Percentiles rank a stretch among this genome's conserved stretches.
Evolutionary conservation across 2,113 vertebrate species (phyloP).

Genomic region (Ceyx margarethae): DNA sequence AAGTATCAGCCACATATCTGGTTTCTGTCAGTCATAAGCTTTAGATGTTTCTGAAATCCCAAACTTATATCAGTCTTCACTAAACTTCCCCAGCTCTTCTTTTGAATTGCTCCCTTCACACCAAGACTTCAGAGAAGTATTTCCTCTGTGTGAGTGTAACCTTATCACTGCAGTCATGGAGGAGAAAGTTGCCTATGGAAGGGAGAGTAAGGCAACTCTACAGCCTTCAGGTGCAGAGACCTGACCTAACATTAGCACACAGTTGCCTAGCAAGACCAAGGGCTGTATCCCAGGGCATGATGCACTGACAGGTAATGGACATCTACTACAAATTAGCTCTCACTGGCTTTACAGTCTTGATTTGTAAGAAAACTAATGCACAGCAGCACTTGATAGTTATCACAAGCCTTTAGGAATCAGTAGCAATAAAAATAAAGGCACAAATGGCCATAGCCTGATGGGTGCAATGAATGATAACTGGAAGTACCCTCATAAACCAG

Average conservation of each 20-base stretch:
- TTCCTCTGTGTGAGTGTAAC: neutral
- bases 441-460: neutral
- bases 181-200: neutral
- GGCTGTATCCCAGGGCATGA: accelerated
- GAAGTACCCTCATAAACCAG: neutral
- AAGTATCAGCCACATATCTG: neutral
- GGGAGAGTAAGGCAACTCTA: accelerated
- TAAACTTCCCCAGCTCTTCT: neutral
- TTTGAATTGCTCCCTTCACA: neutral
- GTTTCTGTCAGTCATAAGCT: neutral
- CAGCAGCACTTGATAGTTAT: neutral
- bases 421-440: conserved; percentile 5
- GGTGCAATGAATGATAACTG: neutral
- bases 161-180: neutral
- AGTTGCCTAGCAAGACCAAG: neutral
- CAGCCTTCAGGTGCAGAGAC: neutral
- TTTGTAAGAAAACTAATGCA: neutral
- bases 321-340: neutral
- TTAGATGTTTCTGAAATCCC: neutral
- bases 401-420: neutral
- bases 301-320: neutral
- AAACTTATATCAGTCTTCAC: accelerated
- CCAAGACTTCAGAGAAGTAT: neutral
- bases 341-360: neutral
- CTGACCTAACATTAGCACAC: neutral